Evolutionary conservation across 2,113 vertebrate species (phyloP).

Genomic region (Engraulis encrasicolus): DNA sequence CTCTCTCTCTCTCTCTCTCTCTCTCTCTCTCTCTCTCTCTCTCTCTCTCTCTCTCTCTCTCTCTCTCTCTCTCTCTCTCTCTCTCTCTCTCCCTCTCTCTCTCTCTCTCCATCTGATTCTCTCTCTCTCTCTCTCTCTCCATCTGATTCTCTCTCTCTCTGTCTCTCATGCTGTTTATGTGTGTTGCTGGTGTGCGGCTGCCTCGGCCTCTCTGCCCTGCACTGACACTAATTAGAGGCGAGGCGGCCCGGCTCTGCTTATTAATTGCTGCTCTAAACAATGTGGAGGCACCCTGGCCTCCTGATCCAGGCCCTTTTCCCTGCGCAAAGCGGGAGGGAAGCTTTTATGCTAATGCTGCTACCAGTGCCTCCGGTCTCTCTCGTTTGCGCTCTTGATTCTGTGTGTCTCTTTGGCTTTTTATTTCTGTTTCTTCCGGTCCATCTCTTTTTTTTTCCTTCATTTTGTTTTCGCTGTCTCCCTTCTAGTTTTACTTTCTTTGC

Average conservation of each 20-base stretch:
- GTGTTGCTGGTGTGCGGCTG: conserved; percentile 6
- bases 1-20: neutral
- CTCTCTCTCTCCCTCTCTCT: neutral
- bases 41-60: neutral
- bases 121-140: neutral
- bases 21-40: neutral
- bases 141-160: no score
- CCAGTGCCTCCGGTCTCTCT: neutral
- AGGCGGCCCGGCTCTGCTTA: conserved; percentile 37
- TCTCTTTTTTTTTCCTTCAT: no score
- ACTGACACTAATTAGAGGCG: conserved; percentile 40
- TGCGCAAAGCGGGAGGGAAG: conserved; percentile 32
- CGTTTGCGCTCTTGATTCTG: neutral
- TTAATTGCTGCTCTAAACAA: conserved; percentile 47
- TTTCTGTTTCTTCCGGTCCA: neutral
- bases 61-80: neutral
- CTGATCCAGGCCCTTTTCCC: conserved; percentile 12
- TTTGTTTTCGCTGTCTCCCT: neutral
- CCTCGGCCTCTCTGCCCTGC: conserved; percentile 14
- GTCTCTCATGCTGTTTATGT: no score
- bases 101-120: neutral
- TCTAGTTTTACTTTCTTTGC: no score
- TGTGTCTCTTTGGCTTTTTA: neutral
- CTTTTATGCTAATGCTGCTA: conserved; percentile 35
- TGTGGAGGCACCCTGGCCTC: conserved; percentile 31